Percentiles rank a stretch among this genome's conserved stretches.
These are phyloP conservation scores for Heliconius nattereri DNA, from an alignment of 1,140 invertebrate genomes.

Conservation along the genomic window DNA sequence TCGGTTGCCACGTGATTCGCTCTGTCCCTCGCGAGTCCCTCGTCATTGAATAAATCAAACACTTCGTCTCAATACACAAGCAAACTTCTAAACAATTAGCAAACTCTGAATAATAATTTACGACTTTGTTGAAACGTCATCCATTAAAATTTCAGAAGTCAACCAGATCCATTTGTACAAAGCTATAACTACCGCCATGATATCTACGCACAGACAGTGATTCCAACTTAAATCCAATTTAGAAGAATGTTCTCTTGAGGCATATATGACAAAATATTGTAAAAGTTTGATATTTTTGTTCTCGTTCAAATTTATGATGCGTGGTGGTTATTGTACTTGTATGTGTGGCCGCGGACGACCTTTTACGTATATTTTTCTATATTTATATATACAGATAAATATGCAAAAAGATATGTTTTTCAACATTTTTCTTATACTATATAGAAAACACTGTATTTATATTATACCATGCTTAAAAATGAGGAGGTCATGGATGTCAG, in stretches of 20 bases:
- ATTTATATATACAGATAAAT: neutral
- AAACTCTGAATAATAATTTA: conserved; percentile 50
- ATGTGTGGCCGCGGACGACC: neutral
- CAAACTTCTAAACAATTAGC: conserved; percentile 62
- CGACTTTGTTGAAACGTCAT: conserved; percentile 30
- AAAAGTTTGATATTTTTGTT: conserved; percentile 59
- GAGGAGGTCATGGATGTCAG: too few species aligned
- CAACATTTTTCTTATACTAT: neutral
- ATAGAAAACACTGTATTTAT: neutral
- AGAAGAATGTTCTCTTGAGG: conserved; percentile 69
- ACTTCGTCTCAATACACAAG: conserved; percentile 47
- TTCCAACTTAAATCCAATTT: conserved; percentile 77
- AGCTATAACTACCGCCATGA: conserved; percentile 15
- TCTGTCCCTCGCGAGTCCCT: conserved; percentile 28
- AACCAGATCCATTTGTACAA: conserved; percentile 14
- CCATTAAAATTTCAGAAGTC: conserved; percentile 39
- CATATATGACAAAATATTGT: conserved; percentile 65
- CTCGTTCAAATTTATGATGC: neutral
- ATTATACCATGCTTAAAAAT: too few species aligned
- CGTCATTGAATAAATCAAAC: conserved; percentile 62
- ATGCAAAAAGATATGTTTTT: too few species aligned
- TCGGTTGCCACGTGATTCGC: conserved; percentile 32
- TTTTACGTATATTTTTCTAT: neutral
- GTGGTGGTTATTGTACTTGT: neutral
- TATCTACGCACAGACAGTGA: conserved; percentile 42